Conservation (phyloP, 2,113 vertebrate species). For the Phainopepla nitens region DNA sequence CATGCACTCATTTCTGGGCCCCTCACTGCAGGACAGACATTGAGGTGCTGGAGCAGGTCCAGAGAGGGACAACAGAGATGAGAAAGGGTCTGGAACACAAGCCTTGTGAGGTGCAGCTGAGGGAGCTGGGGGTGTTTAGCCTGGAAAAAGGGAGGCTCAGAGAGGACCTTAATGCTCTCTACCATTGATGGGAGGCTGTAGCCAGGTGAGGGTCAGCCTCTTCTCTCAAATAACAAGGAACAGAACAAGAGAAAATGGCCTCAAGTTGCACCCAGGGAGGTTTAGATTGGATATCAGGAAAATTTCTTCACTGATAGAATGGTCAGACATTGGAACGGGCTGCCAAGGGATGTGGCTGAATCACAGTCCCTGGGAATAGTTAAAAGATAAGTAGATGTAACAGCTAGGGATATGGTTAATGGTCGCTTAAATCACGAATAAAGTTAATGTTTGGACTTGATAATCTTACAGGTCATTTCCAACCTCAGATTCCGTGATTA, state of each 20-base stretch:
- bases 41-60: accelerated
- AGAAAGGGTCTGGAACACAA: neutral
- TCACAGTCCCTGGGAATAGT: neutral
- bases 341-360: neutral
- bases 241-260: neutral
- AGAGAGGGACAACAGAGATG: neutral
- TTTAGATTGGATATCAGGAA: neutral
- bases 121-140: neutral
- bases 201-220: accelerated
- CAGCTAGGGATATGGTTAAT: neutral
- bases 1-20: too few relatives aligned
- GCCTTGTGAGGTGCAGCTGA: neutral
- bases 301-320: neutral
- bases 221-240: neutral
- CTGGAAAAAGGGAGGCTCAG: neutral
- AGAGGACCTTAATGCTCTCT: neutral
- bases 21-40: neutral
- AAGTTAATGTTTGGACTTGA: neutral
- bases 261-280: neutral
- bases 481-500: neutral
- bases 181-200: neutral
- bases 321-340: neutral
- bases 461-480: neutral
- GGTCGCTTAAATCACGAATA: neutral
- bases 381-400: neutral